Base-by-base conservation (phyloP, 2,888 invertebrate genomes). In the Phasia obesa region DNA sequence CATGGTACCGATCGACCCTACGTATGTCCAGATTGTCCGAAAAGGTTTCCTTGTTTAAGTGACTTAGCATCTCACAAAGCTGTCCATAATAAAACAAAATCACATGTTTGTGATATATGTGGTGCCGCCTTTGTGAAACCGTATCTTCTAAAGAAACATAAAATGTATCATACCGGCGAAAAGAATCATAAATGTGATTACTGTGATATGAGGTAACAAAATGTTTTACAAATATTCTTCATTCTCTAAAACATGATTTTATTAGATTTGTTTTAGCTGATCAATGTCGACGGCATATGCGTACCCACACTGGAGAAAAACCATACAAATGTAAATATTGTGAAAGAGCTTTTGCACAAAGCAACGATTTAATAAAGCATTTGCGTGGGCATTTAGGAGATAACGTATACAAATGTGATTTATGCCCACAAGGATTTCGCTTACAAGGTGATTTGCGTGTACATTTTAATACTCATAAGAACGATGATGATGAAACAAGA, bases 61-160 rank as follows among this genome's bases (percentile, higher is more conserved):
- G 88, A 88, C 77, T 87, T 93, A 15, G 92, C 92, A 51, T 91
- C 92, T 0, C 93, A 93, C 81, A 88, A 88, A 23, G 88, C 88
- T 1, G 92, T 92, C 0, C 93, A 93, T 85, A 90, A 91, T 0
- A 92, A 93, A 19, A 92, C 92, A 15, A 88, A 94, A 82, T 94
- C 94, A 0, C 93, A 93, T 89, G 93, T 93, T 82, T 95, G 95
- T 84, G 93, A 93, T 55, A 92, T 93, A 70, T 95, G 95, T 85
- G 93, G 93, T 11, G 93, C 94, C 81, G 86, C 92, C 17, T 93
- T 93, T 86, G 93, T 93, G 0, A 93, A 93, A 84, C 91, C 91
- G 1, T 92, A 92, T 86, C 93, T 93, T 1, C 88, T 94, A 42
- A 94, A 93, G 87, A 93, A 94, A 67, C 95, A 95, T 87, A 92